Conservation (phyloP, 2,113 vertebrate species). For the Chlamydotis undulata region DNA sequence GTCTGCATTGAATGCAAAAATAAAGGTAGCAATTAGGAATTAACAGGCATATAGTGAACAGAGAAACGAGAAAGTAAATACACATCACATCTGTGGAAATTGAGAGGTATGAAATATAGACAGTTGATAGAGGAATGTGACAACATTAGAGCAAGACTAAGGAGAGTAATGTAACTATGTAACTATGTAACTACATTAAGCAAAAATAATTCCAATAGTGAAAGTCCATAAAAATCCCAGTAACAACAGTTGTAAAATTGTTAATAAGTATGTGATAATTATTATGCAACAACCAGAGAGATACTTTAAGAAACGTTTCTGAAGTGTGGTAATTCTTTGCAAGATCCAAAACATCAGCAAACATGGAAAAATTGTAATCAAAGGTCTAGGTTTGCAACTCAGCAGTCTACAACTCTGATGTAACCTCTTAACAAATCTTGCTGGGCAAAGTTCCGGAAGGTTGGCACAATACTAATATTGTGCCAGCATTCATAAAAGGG, state of each 20-base stretch:
- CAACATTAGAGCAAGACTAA: not conserved
- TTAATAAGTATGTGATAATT: not conserved
- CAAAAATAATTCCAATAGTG: not conserved
- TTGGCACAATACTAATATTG: not conserved
- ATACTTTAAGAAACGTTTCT: not conserved
- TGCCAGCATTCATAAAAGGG: not conserved
- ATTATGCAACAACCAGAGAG: not conserved
- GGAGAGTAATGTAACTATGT: not conserved
- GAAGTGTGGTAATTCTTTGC: not conserved
- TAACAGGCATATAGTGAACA: not conserved
- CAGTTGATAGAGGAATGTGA: not conserved
- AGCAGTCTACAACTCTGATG: not conserved
- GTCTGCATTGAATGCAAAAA: not conserved
- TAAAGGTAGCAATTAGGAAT: not conserved
- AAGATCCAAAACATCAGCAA: not conserved
- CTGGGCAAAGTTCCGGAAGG: not conserved
- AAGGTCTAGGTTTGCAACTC: not conserved
- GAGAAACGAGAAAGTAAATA: not conserved
- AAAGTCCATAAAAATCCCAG: not conserved
- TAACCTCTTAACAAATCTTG: not conserved
- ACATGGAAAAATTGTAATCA: not conserved
- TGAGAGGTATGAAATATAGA: not conserved
- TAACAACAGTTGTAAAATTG: not conserved
- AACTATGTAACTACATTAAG: not conserved
- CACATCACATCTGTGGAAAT: not conserved